phyloP scores from a whole-genome alignment of 2,888 invertebrate species.

The Lepas anatifera region DNA sequence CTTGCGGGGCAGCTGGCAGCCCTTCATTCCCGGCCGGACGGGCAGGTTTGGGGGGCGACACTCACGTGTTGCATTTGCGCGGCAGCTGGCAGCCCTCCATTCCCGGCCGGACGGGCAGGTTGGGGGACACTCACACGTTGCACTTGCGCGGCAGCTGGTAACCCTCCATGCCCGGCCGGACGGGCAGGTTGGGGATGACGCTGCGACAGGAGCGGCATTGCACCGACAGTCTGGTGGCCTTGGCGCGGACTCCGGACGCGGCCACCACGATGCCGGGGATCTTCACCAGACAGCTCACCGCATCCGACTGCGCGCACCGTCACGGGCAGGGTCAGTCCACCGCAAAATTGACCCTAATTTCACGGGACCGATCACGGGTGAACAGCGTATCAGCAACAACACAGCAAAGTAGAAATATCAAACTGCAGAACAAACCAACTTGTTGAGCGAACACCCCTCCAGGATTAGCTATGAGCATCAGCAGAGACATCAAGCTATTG shows the following conservation, averaged over 20 bases:
- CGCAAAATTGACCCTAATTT: too few species aligned
- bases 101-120: slow-evolving; percentile 83
- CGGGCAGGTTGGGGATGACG: slow-evolving; percentile 71
- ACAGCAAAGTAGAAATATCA: too few species aligned
- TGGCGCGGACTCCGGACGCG: slow-evolving; percentile 85
- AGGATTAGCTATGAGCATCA: too few species aligned
- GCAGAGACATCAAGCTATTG: too few species aligned
- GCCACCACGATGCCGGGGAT: slow-evolving; percentile 91
- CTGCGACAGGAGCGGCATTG: slow-evolving; percentile 91
- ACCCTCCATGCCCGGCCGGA: slow-evolving; percentile 92
- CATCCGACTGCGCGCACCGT: slow-evolving; percentile 55
- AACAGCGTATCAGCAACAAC: too few species aligned
- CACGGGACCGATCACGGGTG: too few species aligned
- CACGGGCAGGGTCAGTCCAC: too few species aligned
- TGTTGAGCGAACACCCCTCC: too few species aligned
- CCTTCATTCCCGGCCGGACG: slow-evolving; percentile 90
- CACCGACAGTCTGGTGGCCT: slow-evolving; percentile 87
- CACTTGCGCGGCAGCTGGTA: slow-evolving; percentile 91
- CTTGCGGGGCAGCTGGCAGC: slow-evolving; percentile 85
- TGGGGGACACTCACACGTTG: too few species aligned
- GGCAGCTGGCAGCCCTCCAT: slow-evolving; percentile 93
- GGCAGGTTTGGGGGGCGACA: slow-evolving; percentile 73
- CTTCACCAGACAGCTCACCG: slow-evolving; percentile 84
- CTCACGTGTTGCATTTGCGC: slow-evolving; percentile 80
- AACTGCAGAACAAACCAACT: too few species aligned